phyloP scores from a whole-genome alignment of 2,113 vertebrate genomes.

The Clarias magur region DNA sequence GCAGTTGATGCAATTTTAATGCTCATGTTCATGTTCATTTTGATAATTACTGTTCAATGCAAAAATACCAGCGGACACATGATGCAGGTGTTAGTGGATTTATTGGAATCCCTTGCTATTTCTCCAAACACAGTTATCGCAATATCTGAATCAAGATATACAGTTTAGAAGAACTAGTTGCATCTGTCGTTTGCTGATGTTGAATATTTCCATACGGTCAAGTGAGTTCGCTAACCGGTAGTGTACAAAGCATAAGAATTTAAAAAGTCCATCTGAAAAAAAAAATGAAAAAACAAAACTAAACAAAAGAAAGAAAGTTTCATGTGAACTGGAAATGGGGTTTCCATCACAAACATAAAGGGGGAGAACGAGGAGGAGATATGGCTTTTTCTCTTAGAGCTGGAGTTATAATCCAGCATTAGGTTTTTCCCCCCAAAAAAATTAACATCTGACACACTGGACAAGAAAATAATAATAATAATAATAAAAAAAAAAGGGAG shows the following conservation, averaged over 20 bases:
- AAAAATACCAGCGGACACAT: background rate
- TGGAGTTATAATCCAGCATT: conserved; percentile 56
- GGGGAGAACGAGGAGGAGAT: conserved; percentile 53
- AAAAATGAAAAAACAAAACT: conserved; percentile 32
- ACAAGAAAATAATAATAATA: background rate
- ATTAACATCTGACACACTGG: conserved; percentile 24
- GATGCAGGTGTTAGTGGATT: conserved; percentile 63
- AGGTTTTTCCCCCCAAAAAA: conserved; percentile 1
- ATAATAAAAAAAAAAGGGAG: background rate
- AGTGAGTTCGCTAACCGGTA: conserved; percentile 67
- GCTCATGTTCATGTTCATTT: conserved; percentile 12
- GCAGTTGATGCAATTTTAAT: background rate
- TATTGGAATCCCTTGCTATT: conserved; percentile 77
- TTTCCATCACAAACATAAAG: conserved; percentile 60
- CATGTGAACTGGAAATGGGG: conserved; percentile 64
- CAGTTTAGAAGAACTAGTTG: conserved; percentile 68
- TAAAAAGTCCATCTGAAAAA: conserved; percentile 64
- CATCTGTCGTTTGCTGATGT: conserved; percentile 63
- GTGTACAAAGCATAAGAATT: conserved; percentile 73
- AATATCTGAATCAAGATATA: conserved; percentile 77
- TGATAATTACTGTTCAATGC: background rate
- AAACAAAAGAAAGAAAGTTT: conserved; percentile 4
- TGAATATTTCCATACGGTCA: conserved; percentile 65
- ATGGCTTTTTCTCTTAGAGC: conserved; percentile 72
- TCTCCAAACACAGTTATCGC: conserved; percentile 77